Evolutionary conservation across 1,140 invertebrate species (phyloP).

Genomic region (Drosophila ogumai): DNA sequence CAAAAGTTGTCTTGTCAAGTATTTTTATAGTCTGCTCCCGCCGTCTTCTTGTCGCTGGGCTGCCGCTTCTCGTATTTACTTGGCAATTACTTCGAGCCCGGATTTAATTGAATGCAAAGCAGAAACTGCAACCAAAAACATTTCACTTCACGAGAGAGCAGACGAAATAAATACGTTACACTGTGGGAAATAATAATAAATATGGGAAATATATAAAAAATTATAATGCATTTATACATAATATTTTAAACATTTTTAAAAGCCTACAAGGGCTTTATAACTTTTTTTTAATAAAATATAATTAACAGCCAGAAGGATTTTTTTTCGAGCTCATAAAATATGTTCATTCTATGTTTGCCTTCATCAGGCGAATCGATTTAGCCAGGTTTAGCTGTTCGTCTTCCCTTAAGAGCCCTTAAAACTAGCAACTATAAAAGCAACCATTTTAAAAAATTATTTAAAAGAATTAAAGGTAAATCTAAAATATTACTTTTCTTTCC

Average conservation of each 20-base stretch:
- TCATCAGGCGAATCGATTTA: neutral
- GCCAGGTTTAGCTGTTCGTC: neutral
- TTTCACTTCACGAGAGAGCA: conserved; percentile 15
- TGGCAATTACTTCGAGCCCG: conserved; percentile 49
- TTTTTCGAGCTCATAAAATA: neutral
- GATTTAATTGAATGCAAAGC: conserved; percentile 54
- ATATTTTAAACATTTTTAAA: neutral
- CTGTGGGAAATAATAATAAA: neutral
- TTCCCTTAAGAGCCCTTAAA: neutral
- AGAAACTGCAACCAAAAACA: conserved; percentile 48
- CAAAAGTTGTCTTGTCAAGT: conserved; percentile 45
- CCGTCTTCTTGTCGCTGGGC: neutral
- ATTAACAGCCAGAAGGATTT: neutral
- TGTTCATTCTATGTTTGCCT: neutral
- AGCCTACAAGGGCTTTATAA: too few species aligned
- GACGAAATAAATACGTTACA: conserved; percentile 5
- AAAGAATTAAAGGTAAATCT: neutral
- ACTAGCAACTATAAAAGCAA: neutral
- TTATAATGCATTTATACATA: neutral
- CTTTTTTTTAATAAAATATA: neutral
- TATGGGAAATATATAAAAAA: neutral
- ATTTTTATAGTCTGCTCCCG: conserved; percentile 31
- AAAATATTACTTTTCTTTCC: neutral
- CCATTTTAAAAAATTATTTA: neutral
- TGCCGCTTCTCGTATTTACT: conserved; percentile 37